Evolutionary conservation across 2,888 invertebrate genomes (phyloP), one percentile per base, ranked within the genome.

Genomic region (Acanthosepion lycidas): DNA sequence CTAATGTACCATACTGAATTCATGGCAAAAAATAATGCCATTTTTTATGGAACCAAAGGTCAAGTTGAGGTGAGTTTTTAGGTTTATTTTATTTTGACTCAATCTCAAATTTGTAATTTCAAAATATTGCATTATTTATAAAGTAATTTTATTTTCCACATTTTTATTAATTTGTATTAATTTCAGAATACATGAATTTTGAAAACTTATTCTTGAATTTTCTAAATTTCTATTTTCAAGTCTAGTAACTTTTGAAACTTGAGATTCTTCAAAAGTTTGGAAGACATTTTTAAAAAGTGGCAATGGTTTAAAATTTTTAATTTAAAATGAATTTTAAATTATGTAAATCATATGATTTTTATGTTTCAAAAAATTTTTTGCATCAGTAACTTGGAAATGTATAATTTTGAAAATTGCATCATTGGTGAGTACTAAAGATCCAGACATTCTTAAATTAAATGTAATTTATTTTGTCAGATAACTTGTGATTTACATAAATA

Each of bases 1-100:
- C 91, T 96, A 15, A 55, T 94, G 18, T 95, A 95, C 92, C 95
- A 95, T 92, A 95, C 59, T 49, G 48, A 33, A 42, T 28, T 93
- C 26, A 55, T 42, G 33, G 53, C 33, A 55, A 55, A 33, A 53
- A 93, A 49, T 18, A 23, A n/a, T 93, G 93, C 53, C 8, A 33
- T 1, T 9, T 33, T 93, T n/a, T 93, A 55, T 93, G 93, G 93
- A 33, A 93, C 55, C 12, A 93, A 93, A 55, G 93, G 93, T 23
- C 49, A 55, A 55, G 23, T 55, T 93, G 26, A 93, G 49, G 93
- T 93, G 33, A 93, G 55, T 15, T 51, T 55, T 92, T 20, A 26
- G 0, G 20, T 92, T 42, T 48, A 28, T 92, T 42, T 26, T 26
- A 9, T 33, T 18, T 91, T 42, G 20, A 26, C 18, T 48, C 48